Conservation (phyloP, 2,797 vertebrate genomes). For the Aphelocoma californica region DNA sequence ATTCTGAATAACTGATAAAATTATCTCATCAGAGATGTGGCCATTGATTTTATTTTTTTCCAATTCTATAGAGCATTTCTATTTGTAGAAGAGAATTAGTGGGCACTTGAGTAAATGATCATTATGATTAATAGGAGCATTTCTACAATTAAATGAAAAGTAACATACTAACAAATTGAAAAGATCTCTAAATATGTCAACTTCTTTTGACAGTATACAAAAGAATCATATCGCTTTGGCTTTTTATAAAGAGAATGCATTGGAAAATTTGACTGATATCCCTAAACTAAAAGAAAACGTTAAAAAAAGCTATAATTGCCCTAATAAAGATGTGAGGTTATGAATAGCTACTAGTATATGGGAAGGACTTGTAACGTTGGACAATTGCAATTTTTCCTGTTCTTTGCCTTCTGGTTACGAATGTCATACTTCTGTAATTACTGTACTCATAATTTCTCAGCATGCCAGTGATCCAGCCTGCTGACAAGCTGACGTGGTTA, state of each 20-base stretch:
- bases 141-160: not conserved
- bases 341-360: not conserved
- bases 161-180: not conserved
- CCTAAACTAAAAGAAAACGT: not conserved
- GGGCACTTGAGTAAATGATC: constrained; percentile 19
- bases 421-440: not conserved
- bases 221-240: not conserved
- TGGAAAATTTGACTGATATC: not conserved
- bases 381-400: not conserved
- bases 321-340: not conserved
- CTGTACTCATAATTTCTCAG: not conserved
- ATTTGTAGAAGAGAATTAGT: constrained; percentile 27
- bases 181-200: not conserved
- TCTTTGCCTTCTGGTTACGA: not conserved
- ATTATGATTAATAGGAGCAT: constrained; percentile 21
- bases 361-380: not conserved
- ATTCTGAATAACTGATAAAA: constrained; percentile 25
- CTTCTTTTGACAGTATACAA: not conserved
- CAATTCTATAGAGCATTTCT: not conserved
- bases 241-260: not conserved
- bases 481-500: not conserved
- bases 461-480: not conserved
- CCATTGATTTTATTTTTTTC: not conserved
- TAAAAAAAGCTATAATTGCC: not conserved
- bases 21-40: not conserved